Conservation (phyloP, 2,797 vertebrate genomes). For the Peromyscus melanophrys region DNA sequence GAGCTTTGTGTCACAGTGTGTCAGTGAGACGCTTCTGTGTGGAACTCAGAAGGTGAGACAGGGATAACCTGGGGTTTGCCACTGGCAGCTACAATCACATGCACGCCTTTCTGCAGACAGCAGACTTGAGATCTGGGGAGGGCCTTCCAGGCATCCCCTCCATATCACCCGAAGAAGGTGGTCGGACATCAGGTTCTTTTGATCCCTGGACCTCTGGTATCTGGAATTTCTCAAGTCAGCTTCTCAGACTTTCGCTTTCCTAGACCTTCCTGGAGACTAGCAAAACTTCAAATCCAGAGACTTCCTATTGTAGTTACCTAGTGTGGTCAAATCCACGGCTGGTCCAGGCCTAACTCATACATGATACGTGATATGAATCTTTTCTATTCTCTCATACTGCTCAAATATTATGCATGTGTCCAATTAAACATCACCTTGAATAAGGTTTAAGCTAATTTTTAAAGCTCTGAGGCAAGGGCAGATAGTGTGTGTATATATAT, state of each 20-base stretch:
- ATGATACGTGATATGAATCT: neutral
- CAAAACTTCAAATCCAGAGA: neutral
- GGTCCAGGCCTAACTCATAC: neutral
- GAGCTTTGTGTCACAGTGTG: neutral
- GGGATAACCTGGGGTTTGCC: neutral
- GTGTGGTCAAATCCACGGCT: neutral
- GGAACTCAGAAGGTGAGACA: neutral
- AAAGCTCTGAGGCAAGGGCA: neutral
- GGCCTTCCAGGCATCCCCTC: neutral
- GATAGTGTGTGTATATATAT: neutral
- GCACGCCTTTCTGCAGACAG: neutral
- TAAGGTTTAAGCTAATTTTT: neutral
- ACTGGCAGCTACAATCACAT: neutral
- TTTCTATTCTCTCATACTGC: neutral
- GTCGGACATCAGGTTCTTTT: neutral
- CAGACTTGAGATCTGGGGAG: neutral
- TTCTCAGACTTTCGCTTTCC: neutral
- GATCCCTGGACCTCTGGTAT: neutral
- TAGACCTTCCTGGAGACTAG: neutral
- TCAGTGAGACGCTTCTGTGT: neutral
- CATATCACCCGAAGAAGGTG: neutral
- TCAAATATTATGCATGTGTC: neutral
- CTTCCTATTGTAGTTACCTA: neutral
- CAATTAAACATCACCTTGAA: neutral
- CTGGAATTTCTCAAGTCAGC: neutral